Conservation (phyloP, 2,113 vertebrate genomes). For the Ochotona curzoniae region DNA sequence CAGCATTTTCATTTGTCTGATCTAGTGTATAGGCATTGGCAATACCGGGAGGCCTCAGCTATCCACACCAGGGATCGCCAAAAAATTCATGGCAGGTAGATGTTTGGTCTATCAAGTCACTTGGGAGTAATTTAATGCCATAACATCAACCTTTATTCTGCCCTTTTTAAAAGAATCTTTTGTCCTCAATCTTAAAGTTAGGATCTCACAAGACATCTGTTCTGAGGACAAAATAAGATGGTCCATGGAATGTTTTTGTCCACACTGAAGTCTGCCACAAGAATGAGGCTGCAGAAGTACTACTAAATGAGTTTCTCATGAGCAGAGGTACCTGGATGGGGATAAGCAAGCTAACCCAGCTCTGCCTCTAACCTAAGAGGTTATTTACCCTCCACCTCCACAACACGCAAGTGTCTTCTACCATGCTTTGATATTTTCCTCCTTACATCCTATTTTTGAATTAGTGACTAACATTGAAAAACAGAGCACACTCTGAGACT, state of each 20-base stretch:
- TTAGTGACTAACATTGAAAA: conserved; percentile 7
- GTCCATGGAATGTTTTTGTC: neutral
- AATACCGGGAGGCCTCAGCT: neutral
- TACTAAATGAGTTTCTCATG: neutral
- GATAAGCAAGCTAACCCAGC: neutral
- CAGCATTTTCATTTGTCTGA: neutral
- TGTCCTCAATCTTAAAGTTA: neutral
- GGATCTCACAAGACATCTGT: neutral
- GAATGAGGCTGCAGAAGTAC: neutral
- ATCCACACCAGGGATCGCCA: too few species aligned
- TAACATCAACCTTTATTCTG: too few species aligned
- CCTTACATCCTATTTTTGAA: neutral
- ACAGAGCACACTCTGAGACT: too few species aligned
- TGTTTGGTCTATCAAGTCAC: too few species aligned
- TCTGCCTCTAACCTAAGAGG: neutral
- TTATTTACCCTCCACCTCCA: neutral
- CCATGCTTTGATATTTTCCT: neutral
- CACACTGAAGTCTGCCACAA: neutral
- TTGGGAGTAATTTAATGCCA: too few species aligned
- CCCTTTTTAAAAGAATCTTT: neutral
- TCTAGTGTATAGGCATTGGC: neutral
- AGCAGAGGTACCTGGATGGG: neutral
- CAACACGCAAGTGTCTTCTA: neutral
- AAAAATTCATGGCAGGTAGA: too few species aligned
- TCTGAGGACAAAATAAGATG: neutral